Percentiles rank a stretch among this genome's conserved stretches.
These are phyloP conservation scores for Drosophila longiperda DNA, from an alignment of 2,888 invertebrate species.

Conservation along the genomic window DNA sequence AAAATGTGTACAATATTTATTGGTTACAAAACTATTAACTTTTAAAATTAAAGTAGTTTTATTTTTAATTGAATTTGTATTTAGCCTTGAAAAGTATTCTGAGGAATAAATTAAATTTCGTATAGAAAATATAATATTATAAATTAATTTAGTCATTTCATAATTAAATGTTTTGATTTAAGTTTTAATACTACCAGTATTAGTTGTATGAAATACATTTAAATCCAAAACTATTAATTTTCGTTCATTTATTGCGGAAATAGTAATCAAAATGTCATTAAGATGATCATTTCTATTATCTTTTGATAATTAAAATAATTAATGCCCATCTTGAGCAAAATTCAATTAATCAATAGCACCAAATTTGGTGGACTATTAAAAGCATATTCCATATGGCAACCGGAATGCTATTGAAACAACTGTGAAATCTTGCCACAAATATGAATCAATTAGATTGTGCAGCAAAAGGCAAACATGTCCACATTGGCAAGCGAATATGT, in stretches of 20 bases:
- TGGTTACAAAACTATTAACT: background rate
- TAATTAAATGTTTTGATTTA: too few relatives aligned
- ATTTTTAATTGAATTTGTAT: background rate
- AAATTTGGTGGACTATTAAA: constrained; percentile 58
- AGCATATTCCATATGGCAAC: constrained; percentile 43
- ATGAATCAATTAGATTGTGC: constrained; percentile 74
- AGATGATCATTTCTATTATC: constrained; percentile 13
- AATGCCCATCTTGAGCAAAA: constrained; percentile 52
- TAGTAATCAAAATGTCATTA: background rate
- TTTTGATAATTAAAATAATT: constrained; percentile 30
- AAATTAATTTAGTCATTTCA: too few relatives aligned
- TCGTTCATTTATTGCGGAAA: constrained; percentile 12
- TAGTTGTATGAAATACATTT: background rate
- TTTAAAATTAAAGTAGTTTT: background rate
- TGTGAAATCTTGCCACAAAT: constrained; percentile 63
- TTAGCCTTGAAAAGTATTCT: background rate
- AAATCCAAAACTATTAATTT: background rate
- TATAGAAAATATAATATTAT: too few relatives aligned
- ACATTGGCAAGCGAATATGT: constrained; percentile 20
- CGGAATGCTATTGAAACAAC: constrained; percentile 50
- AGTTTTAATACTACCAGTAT: background rate
- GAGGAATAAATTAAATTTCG: too few relatives aligned
- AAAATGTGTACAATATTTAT: background rate
- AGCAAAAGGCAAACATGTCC: constrained; percentile 69
- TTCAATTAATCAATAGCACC: constrained; percentile 71